These are phyloP conservation scores for Gallinago paraguaiae DNA, from an alignment of 2,113 vertebrate genomes.

Conservation along the genomic window DNA sequence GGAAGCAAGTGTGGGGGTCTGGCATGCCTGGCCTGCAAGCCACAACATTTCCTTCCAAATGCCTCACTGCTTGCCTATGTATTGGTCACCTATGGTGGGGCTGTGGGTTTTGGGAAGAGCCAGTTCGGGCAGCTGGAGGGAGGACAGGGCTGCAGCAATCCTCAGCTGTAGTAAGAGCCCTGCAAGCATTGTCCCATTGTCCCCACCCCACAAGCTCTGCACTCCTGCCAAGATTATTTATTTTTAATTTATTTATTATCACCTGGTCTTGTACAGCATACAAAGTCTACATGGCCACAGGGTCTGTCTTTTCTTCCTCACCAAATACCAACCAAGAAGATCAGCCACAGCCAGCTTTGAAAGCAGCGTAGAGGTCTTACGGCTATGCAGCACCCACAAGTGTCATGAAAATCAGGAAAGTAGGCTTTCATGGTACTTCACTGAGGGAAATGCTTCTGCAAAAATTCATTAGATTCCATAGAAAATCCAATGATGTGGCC, in stretches of 20 bases:
- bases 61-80: neutral
- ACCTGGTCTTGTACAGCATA: neutral
- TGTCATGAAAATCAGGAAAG: neutral
- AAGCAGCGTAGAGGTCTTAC: neutral
- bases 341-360: neutral
- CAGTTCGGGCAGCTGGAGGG: neutral
- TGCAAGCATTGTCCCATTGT: neutral
- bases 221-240: neutral
- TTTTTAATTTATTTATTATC: neutral
- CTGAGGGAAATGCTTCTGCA: neutral
- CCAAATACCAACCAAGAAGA: neutral
- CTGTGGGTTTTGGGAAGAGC: neutral
- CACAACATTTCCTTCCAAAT: rapidly evolving
- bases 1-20: neutral
- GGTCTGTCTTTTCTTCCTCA: neutral
- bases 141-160: neutral
- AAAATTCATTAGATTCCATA: neutral
- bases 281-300: neutral
- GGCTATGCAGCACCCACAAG: neutral
- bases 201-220: neutral
- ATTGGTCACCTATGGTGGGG: neutral
- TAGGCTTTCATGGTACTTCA: neutral
- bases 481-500: neutral
- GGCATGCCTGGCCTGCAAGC: neutral
- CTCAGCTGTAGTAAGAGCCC: neutral